Evolutionary conservation across 2,797 vertebrate genomes (phyloP).

Genomic region (Falco berigora): DNA sequence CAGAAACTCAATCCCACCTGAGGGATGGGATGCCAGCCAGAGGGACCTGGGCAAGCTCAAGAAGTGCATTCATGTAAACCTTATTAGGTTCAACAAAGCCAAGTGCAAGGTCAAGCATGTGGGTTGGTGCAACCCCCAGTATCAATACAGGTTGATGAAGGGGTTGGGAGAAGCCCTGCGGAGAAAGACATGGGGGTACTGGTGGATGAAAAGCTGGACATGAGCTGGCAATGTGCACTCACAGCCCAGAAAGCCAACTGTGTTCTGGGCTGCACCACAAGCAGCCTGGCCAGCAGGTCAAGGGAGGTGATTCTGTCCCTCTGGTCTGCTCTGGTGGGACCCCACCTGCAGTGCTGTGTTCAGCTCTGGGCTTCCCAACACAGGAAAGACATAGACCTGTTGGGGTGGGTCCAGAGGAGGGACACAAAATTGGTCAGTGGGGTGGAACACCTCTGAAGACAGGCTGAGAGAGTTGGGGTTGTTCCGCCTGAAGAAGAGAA

Average conservation of each 20-base stretch:
- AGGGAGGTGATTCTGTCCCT: background rate
- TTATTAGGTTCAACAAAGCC: background rate
- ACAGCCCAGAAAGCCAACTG: background rate
- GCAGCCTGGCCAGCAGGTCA: background rate
- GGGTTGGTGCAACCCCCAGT: background rate
- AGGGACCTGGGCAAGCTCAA: background rate
- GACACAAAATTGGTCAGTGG: background rate
- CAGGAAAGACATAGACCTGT: background rate
- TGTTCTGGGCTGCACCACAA: background rate
- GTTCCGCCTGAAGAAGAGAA: background rate
- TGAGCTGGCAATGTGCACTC: background rate
- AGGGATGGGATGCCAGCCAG: background rate
- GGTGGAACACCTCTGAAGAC: background rate
- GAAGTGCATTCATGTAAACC: background rate
- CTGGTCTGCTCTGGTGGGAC: background rate
- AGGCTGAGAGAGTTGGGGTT: background rate
- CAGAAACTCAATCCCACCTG: background rate
- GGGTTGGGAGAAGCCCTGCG: fast-evolving
- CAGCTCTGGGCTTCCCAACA: background rate
- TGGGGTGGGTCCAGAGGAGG: background rate
- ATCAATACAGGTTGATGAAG: background rate
- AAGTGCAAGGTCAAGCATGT: background rate
- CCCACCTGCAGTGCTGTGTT: background rate
- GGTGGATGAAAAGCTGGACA: background rate
- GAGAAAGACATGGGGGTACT: background rate